Base-by-base conservation (phyloP, 2,888 invertebrate genomes). In the Mellilla xanthometata region DNA sequence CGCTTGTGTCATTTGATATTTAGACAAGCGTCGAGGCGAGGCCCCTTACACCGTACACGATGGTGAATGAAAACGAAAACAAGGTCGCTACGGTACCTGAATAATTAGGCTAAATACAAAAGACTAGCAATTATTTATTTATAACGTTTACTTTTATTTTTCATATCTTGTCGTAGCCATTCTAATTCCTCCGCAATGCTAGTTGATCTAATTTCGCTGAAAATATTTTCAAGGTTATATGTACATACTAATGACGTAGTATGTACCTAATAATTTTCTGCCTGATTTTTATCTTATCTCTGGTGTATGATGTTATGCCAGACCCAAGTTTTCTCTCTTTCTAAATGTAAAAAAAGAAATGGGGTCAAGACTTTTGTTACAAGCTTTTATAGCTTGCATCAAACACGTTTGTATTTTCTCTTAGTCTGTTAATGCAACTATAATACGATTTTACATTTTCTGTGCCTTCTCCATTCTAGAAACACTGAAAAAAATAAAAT, bases 21-120 rank as follows among this genome's bases (percentile, higher is more conserved):
- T 58, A 58, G 72, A 66, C 68, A 60, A 69, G 58, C 66, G 61
- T 66, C 64, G 67, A 68, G 55, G 55, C 60, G 59, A 54, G 62
- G 53, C 55, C 49, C 51, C 49, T 48, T 52, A 50, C 39, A 54
- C 43, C 46, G 50, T 52, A 50, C 38, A 53, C 45, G 56, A 62
- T 64, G 62, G 55, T 54, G 60, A 85, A 84, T 70, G 84, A 87
- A 87, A 87, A 73, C 62, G 84, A 86, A 86, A 84, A 77, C 85
- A 85, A 87, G 86, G 87, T 76, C 86, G 83, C 63, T 74, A 83
- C 82, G 82, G 77, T 67, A 64, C 52, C 55, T 80, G 76, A 64
- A 68, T 78, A 85, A 87, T 83, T 79, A 69, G 81, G 71, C 66
- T 80, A 34, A 33, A 15, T 41, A 38, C 30, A 29, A 72, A 60